A percentile compares a stretch with the other conserved stretches of the same genome.
phyloP scores from a whole-genome alignment of 1,140 invertebrate genomes.

The Muscidifurax raptorellus region DNA sequence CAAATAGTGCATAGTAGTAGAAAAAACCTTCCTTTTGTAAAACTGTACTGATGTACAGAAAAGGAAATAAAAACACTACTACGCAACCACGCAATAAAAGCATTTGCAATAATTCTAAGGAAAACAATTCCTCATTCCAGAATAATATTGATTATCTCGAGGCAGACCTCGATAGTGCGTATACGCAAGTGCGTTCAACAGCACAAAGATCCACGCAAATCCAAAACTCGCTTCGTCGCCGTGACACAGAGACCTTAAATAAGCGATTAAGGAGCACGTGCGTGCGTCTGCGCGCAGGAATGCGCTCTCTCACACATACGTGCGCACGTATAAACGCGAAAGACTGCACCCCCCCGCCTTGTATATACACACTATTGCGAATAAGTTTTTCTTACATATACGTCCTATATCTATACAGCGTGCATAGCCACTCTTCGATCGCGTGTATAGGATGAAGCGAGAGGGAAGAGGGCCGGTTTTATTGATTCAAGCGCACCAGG shows the following conservation, averaged over 20 bases:
- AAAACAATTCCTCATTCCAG: no score
- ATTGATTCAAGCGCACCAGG: slow-evolving; percentile 17
- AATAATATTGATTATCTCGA: no score
- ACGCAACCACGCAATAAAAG: no score
- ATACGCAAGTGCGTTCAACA: no score
- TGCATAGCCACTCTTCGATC: background rate
- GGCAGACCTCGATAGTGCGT: no score
- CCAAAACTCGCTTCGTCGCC: background rate
- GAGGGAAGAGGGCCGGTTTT: slow-evolving; percentile 30
- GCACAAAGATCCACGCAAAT: background rate
- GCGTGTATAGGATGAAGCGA: background rate
- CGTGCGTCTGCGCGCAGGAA: slow-evolving; percentile 2
- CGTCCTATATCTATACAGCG: background rate
- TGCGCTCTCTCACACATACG: background rate
- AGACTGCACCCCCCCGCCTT: background rate
- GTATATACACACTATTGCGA: background rate
- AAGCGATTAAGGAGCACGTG: slow-evolving; percentile 35
- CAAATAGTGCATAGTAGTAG: no score
- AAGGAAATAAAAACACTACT: no score
- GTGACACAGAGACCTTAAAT: slow-evolving; percentile 33
- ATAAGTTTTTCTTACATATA: background rate
- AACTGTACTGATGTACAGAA: no score
- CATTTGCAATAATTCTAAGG: no score
- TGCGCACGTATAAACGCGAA: no score
- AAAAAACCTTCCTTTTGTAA: no score